These are phyloP conservation scores for Ecdyonurus torrentis DNA, from an alignment of 2,888 invertebrate species.

Conservation along the genomic window DNA sequence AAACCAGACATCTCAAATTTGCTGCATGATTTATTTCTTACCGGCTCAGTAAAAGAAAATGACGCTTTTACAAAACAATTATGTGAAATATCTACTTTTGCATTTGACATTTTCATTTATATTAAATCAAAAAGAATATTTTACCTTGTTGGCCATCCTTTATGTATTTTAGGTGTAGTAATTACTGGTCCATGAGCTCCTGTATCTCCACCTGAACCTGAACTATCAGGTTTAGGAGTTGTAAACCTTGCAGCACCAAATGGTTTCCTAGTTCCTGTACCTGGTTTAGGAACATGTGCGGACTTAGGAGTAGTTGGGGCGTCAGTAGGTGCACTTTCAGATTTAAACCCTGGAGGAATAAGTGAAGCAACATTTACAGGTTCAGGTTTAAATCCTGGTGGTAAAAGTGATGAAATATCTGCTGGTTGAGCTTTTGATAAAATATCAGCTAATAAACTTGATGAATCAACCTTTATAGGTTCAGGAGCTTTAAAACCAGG, in stretches of 20 bases:
- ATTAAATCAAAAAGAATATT: no score
- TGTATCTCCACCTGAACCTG: background rate
- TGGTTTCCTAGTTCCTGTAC: constrained; percentile 34
- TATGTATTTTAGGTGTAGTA: constrained; percentile 51
- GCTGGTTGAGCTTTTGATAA: constrained; percentile 31
- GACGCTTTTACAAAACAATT: no score
- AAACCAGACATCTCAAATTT: no score
- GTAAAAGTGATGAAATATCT: constrained; percentile 41
- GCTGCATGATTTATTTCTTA: no score
- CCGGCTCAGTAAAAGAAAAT: no score
- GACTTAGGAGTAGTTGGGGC: constrained; percentile 7
- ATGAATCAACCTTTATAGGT: background rate
- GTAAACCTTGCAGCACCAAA: constrained; percentile 30
- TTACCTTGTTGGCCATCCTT: constrained; percentile 70
- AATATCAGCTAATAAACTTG: constrained; percentile 16
- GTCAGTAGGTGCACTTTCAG: constrained; percentile 10
- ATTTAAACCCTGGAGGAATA: constrained; percentile 17
- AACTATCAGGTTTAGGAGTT: constrained; percentile 33
- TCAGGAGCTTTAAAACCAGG: constrained; percentile 6
- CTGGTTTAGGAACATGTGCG: constrained; percentile 33
- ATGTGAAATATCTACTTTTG: no score
- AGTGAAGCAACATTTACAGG: constrained; percentile 13
- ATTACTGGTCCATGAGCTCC: constrained; percentile 17
- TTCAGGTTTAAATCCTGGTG: constrained; percentile 44
- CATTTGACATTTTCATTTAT: no score